Conservation (phyloP, 1,140 invertebrate species). For the Drosophila setifemur region DNA sequence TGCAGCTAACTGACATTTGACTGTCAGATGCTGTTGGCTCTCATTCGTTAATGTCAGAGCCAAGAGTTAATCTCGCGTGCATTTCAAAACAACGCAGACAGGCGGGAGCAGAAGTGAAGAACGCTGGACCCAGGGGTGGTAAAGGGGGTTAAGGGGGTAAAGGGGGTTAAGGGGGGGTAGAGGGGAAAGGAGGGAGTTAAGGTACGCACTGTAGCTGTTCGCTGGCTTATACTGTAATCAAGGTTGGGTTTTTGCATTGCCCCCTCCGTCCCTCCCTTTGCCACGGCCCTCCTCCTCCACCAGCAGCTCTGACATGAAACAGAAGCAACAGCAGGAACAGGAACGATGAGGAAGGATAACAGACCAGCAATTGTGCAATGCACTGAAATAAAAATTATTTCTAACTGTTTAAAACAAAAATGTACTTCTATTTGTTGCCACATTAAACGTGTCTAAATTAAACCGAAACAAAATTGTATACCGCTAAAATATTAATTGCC, state of each 20-base stretch:
- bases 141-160: neutral
- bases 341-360: constrained; percentile 27
- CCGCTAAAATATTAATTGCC: no score
- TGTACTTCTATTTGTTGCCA: no score
- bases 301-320: constrained; percentile 10
- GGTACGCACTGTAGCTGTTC: constrained; percentile 69
- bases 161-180: neutral
- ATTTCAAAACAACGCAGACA: constrained; percentile 68
- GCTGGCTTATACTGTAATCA: constrained; percentile 64
- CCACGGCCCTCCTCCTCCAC: no score
- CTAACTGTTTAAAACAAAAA: no score
- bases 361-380: constrained; percentile 1
- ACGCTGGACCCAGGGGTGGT: neutral
- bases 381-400: constrained; percentile 1
- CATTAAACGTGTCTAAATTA: no score
- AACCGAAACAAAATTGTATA: no score
- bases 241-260: constrained; percentile 41
- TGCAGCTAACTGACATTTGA: constrained; percentile 79
- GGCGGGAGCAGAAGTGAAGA: neutral
- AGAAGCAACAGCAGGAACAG: constrained; percentile 35
- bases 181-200: constrained; percentile 5
- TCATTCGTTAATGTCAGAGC: constrained; percentile 78
- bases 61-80: constrained; percentile 80
- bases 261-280: neutral
- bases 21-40: constrained; percentile 79